Base-by-base conservation (phyloP, 1,140 invertebrate genomes). In the Drosophila pseudoobscura region DNA sequence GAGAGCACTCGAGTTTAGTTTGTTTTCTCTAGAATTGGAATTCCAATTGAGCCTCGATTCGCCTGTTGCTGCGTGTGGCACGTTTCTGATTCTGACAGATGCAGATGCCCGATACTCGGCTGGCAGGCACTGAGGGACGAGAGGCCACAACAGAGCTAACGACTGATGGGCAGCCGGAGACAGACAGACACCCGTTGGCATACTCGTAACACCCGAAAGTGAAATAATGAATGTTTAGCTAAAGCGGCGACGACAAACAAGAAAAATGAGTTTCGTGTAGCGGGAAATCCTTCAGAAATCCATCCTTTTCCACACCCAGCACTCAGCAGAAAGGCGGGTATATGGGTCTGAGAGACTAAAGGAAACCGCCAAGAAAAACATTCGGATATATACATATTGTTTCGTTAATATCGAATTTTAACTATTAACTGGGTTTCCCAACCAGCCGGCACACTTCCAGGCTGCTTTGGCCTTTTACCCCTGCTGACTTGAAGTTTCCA, bases 161-260 rank as follows among this genome's bases (percentile, higher is more conserved):
- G 13, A 39, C 11, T 39, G 35, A 62, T 29, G 15, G 20, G 20
- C n/a, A 31, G 8, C 17, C 20, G 43, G 9, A 15, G 24, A 35
- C 26, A 65, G 20, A 20, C 20, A 56, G 68, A 80, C 75, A 47
- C 75, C 24, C 3, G 24, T 26, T 26, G 3, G 24, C 24, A 26
- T 6, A 26, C 24, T 4, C 24, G 24, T 5, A 49, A 47, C 45
- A 69, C 20, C 46, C 22, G 46, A 57, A 60, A 9, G 41, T 41
- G 63, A 72, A 62, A 60, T 66, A 80, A 75, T 75, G 66, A 79
- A 75, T 52, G 61, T 68, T 72, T 57, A 75, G 65, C 57, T 41
- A 47, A 56, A 45, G 50, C 53, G 43, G 59, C 31, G 66, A 20
- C 57, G 59, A 50, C 64, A 53, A 78, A 71, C 47, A 65, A 57